Base-by-base conservation (phyloP, 2,797 vertebrate genomes). In the Botia kubotai region DNA sequence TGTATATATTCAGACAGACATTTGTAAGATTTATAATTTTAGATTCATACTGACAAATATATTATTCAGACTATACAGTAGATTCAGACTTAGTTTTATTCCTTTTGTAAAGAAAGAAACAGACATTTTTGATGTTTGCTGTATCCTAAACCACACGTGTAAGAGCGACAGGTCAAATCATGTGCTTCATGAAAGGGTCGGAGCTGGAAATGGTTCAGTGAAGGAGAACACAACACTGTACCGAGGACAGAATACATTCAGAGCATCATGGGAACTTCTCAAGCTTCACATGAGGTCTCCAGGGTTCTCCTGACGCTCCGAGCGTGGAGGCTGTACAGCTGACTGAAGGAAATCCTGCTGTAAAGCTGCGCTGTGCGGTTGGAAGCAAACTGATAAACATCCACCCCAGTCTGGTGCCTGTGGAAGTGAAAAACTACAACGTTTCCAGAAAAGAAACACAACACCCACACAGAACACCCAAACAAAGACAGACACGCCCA, bases 261-360 rank as follows among this genome's bases (percentile, higher is more conserved):
- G 80, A 79, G 81, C 75, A 63, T 79, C 66, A 36, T 66, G 71
- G 66, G 73, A 84, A 72, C 65, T 43, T 57, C 65, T 17, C 68
- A 76, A 66, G 75, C 53, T 80, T 85, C 75, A 69, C 79, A 65
- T 39, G 58, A 76, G 53, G 50, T 80, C 69, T 79, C 77, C 79
- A 69, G 46, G 26, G 73, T 62, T 50, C 68, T 67, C 63, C 78
- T 80, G 33, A 72, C 48, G 43, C 77, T 79, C 14, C 55, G 36
- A 69, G 83, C 21, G 48, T 4, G 8, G 53, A 68, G 70, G 60
- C 60, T 57, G 36, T 48, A 73, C 52, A 36, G 74, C 52, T 78
- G 82, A 85, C 26, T 76, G 81, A 87, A 88, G 86, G 58, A 75
- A 68, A 67, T 74, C 77, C 71, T 62, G 6, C 77, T 77, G 75